Evolutionary conservation across 2,113 vertebrate species (phyloP).

Genomic region (Melospiza melodia): DNA sequence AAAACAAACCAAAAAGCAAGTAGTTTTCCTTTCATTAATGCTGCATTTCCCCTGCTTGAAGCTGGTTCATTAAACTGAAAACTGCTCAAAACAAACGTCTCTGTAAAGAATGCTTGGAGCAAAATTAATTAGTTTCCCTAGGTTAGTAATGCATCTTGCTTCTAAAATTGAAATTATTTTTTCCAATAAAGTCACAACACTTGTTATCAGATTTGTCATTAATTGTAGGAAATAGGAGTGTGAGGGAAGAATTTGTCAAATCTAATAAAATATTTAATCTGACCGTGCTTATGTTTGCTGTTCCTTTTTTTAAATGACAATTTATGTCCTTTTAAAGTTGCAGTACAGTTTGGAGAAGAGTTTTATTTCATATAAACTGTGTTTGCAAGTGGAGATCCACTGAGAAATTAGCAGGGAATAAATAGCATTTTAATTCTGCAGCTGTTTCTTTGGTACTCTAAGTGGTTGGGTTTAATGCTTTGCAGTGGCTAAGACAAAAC

Average conservation of each 20-base stretch:
- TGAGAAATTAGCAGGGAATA: background rate
- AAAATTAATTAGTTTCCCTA: conserved; percentile 57
- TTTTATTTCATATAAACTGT: background rate
- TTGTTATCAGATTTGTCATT: conserved; percentile 23
- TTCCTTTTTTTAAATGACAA: background rate
- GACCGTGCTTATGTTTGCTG: background rate
- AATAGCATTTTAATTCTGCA: background rate
- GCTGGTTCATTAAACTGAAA: conserved; percentile 45
- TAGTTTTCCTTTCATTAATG: background rate
- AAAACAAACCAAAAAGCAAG: background rate
- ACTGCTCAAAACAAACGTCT: conserved; percentile 16
- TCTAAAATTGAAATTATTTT: conserved; percentile 29
- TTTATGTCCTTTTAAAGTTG: background rate
- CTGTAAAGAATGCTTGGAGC: conserved; percentile 24
- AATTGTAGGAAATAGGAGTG: background rate
- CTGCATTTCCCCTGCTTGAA: background rate
- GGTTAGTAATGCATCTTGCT: conserved; percentile 14
- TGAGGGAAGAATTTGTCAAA: conserved; percentile 7
- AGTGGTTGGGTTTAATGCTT: background rate
- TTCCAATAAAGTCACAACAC: background rate
- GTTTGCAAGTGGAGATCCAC: background rate
- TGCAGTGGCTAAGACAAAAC: background rate
- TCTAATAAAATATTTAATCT: background rate
- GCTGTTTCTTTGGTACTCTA: background rate
- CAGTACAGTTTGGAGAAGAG: background rate